Evolutionary conservation across 2,113 vertebrate species (phyloP).

Genomic region (Sciurus niger): DNA sequence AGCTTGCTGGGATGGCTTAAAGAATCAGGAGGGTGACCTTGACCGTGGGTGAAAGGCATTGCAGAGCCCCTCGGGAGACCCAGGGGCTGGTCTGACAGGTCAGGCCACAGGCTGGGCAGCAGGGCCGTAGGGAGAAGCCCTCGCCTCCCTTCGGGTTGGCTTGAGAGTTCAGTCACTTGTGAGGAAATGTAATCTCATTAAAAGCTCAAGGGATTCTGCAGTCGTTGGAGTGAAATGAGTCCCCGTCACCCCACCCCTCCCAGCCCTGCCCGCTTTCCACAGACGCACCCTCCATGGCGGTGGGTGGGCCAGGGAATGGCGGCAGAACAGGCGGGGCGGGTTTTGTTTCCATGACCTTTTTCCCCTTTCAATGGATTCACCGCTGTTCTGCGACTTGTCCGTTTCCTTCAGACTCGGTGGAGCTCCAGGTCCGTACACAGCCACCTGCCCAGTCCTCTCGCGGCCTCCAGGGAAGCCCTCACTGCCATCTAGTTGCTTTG

Average conservation of each 20-base stretch:
- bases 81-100: neutral
- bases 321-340: neutral
- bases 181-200: neutral
- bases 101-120: neutral
- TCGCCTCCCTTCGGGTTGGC: neutral
- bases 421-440: neutral
- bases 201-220: neutral
- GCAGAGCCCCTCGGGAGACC: neutral
- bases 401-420: neutral
- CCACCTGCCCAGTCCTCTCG: neutral
- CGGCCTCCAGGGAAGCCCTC: neutral
- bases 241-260: neutral
- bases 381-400: neutral
- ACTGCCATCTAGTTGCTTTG: neutral
- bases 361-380: neutral
- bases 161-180: neutral
- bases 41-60: neutral
- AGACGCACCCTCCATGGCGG: neutral
- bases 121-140: neutral
- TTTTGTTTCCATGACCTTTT: neutral
- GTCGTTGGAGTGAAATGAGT: neutral
- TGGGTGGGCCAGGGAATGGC: neutral
- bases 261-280: neutral
- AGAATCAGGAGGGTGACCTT: conserved; percentile 5
- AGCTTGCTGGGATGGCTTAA: neutral